Percentiles rank a stretch among this genome's conserved stretches.
Evolutionary conservation across 2,888 invertebrate species (phyloP).

Genomic region (Dicyrtomina minuta): DNA sequence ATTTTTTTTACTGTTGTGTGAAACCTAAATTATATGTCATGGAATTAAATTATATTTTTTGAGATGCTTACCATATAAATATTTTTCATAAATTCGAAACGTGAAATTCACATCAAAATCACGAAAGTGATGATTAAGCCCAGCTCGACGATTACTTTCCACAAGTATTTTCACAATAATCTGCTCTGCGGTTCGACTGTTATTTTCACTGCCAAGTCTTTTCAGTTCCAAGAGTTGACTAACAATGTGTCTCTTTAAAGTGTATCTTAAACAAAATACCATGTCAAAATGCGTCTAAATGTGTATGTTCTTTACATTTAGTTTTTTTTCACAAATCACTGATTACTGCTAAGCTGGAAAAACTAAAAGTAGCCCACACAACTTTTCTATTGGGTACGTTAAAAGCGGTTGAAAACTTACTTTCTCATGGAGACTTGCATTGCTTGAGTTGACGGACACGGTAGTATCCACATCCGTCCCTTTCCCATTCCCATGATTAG

Average conservation of each 20-base stretch:
- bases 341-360: no score
- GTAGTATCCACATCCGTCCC: constrained; percentile 56
- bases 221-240: constrained; percentile 90
- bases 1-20: no score
- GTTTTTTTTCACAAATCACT: no score
- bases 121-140: constrained; percentile 66
- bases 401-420: constrained; percentile 59
- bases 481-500: constrained; percentile 17
- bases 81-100: constrained; percentile 72
- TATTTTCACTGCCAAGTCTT: constrained; percentile 77
- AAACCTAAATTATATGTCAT: no score
- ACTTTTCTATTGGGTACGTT: background rate
- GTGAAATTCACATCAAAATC: constrained; percentile 59
- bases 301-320: no score
- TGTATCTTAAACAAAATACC: constrained; percentile 67
- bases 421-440: constrained; percentile 83
- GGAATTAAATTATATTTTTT: no score
- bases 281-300: no score
- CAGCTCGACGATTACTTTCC: constrained; percentile 77
- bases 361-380: no score
- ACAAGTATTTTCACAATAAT: constrained; percentile 83
- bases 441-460: constrained; percentile 79
- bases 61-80: constrained; percentile 70
- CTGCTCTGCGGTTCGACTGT: constrained; percentile 70
- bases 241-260: constrained; percentile 86